Percentiles rank a stretch among this genome's conserved stretches.
Conservation (phyloP, 2,113 vertebrate genomes). For the Morone chrysops region DNA sequence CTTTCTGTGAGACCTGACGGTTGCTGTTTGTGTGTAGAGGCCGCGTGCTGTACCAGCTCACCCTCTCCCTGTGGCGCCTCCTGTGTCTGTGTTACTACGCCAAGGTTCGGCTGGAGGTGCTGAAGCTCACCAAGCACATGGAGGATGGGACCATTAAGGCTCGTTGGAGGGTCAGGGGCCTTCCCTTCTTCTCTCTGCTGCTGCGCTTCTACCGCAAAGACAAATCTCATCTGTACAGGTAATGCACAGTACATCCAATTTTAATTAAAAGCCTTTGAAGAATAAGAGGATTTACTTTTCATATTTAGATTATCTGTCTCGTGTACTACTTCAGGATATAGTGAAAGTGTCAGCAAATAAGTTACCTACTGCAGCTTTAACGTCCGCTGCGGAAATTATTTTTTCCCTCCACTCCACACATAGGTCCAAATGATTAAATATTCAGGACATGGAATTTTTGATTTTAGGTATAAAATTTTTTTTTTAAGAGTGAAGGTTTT, state of each 20-base stretch:
- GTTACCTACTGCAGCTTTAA: no score
- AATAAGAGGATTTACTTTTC: no score
- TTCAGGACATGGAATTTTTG: background rate
- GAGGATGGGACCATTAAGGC: slow-evolving; percentile 90
- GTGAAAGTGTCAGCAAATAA: no score
- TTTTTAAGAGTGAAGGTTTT: background rate
- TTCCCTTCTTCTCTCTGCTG: slow-evolving; percentile 85
- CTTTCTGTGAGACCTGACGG: background rate
- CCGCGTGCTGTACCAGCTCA: slow-evolving; percentile 80
- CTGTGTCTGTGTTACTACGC: slow-evolving; percentile 87
- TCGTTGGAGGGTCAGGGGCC: slow-evolving; percentile 89
- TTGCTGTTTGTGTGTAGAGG: slow-evolving; percentile 77
- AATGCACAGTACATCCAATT: background rate
- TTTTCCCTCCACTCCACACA: no score
- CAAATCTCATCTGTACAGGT: slow-evolving; percentile 89
- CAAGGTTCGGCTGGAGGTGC: slow-evolving; percentile 86
- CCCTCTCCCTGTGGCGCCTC: slow-evolving; percentile 84
- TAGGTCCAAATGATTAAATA: no score
- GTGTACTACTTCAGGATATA: no score
- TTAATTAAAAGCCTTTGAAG: no score
- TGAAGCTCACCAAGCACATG: slow-evolving; percentile 89
- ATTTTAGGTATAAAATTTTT: background rate
- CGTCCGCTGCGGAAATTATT: no score
- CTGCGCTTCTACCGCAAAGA: slow-evolving; percentile 89
- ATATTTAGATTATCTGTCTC: no score